These are phyloP conservation scores for Hoplostethus mediterraneus DNA, from an alignment of 2,797 vertebrate genomes.

Conservation along the genomic window DNA sequence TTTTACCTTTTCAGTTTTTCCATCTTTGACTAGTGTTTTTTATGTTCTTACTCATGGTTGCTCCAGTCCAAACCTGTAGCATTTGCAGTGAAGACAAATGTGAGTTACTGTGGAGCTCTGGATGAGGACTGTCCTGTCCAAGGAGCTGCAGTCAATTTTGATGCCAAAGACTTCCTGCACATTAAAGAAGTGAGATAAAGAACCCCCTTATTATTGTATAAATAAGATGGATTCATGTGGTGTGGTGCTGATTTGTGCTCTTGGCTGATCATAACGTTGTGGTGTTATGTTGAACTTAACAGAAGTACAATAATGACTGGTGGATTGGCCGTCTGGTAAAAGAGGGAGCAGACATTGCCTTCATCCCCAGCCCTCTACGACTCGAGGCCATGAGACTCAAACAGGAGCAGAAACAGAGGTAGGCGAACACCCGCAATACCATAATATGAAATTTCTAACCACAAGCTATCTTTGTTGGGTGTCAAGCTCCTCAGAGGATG, in stretches of 20 bases:
- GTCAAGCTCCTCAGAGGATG: background rate
- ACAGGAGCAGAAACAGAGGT: constrained; percentile 97
- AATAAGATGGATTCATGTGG: background rate
- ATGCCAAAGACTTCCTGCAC: constrained; percentile 99
- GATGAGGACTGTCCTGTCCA: constrained; percentile 98
- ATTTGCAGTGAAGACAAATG: constrained; percentile 97
- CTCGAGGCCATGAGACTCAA: constrained; percentile 96
- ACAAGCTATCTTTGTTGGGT: background rate
- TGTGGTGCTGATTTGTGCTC: background rate
- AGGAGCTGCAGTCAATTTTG: constrained; percentile 96
- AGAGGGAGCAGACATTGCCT: constrained; percentile 95
- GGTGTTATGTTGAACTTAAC: constrained; percentile 56
- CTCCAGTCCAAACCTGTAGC: constrained; percentile 94
- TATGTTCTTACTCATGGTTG: background rate
- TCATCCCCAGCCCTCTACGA: constrained; percentile 96
- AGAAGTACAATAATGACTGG: constrained; percentile 98
- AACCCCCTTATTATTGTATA: background rate
- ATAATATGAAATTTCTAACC: background rate
- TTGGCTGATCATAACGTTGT: constrained; percentile 1
- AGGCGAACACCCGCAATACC: constrained; percentile 18
- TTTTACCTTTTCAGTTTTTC: background rate
- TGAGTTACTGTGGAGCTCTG: constrained; percentile 95
- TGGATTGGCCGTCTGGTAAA: constrained; percentile 97
- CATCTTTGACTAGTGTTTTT: constrained; percentile 1
- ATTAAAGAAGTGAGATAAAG: constrained; percentile 93